Percentiles rank a stretch among this genome's conserved stretches.
These are phyloP conservation scores for Brienomyrus brachyistius DNA, from an alignment of 2,113 vertebrate species.

Conservation along the genomic window DNA sequence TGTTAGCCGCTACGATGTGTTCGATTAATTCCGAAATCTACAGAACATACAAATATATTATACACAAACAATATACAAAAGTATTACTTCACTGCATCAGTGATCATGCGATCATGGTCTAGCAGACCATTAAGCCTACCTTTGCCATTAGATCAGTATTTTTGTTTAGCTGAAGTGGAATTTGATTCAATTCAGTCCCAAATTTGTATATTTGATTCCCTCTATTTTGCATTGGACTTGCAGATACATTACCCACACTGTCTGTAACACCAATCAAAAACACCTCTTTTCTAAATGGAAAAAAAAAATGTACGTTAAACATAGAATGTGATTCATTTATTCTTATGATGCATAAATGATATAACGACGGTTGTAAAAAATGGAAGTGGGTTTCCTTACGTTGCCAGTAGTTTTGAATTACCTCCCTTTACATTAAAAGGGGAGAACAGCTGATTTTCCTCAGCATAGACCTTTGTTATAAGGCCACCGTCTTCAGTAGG, in stretches of 20 bases:
- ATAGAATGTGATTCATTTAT: neutral
- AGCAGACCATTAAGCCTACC: conserved; percentile 44
- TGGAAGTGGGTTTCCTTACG: conserved; percentile 39
- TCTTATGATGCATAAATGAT: neutral
- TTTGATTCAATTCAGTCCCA: conserved; percentile 35
- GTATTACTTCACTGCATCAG: neutral
- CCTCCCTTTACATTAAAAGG: conserved; percentile 63
- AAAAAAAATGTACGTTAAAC: neutral
- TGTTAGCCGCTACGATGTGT: conserved; percentile 57
- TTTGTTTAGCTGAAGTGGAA: conserved; percentile 61
- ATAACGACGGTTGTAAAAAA: neutral
- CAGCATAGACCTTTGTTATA: conserved; percentile 48
- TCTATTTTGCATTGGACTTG: conserved; percentile 42
- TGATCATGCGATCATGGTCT: neutral
- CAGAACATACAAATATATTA: neutral
- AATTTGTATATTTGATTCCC: conserved; percentile 58
- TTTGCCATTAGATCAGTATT: conserved; percentile 47
- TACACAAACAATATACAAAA: neutral
- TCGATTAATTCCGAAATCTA: conserved; percentile 67
- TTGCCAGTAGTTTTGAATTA: conserved; percentile 52
- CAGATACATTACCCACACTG: conserved; percentile 8
- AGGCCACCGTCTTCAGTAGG: conserved; percentile 48
- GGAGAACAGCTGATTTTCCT: conserved; percentile 55
- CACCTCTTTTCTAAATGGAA: conserved; percentile 59
- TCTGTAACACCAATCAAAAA: conserved; percentile 52